Evolutionary conservation across 2,888 invertebrate genomes (phyloP).

Genomic region (Phortica okadai): DNA sequence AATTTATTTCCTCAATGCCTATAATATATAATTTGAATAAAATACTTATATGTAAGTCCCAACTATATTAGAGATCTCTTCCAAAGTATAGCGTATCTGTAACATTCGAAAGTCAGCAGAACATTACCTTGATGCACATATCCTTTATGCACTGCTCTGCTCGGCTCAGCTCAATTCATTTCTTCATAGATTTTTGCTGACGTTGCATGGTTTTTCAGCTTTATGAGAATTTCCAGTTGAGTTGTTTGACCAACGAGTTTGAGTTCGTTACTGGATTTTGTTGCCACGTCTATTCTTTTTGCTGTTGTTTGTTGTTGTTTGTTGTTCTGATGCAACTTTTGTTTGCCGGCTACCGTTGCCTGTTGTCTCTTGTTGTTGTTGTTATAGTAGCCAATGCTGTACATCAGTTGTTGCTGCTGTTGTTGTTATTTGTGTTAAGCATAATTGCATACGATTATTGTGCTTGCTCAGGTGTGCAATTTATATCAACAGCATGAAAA

Average conservation of each 20-base stretch:
- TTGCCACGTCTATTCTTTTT: conserved; percentile 11
- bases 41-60: no score
- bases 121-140: not conserved
- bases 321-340: not conserved
- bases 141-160: not conserved
- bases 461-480: conserved; percentile 76
- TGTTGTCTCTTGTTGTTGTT: not conserved
- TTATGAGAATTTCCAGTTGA: conserved; percentile 61
- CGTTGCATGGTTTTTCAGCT: conserved; percentile 9
- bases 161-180: not conserved
- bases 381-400: not conserved
- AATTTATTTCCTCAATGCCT: no score
- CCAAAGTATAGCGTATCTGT: not conserved
- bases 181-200: not conserved
- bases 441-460: conserved; percentile 77
- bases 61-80: no score
- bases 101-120: not conserved
- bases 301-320: conserved; percentile 9
- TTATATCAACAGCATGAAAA: conserved; percentile 57
- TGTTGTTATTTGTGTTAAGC: conserved; percentile 69
- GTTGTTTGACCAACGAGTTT: conserved; percentile 46
- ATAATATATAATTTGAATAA: no score
- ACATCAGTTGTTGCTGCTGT: conserved; percentile 36
- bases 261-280: conserved; percentile 40
- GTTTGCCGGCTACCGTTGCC: not conserved